Base-by-base conservation (phyloP, 2,888 invertebrate genomes). In the Aspidapion aeneum region DNA sequence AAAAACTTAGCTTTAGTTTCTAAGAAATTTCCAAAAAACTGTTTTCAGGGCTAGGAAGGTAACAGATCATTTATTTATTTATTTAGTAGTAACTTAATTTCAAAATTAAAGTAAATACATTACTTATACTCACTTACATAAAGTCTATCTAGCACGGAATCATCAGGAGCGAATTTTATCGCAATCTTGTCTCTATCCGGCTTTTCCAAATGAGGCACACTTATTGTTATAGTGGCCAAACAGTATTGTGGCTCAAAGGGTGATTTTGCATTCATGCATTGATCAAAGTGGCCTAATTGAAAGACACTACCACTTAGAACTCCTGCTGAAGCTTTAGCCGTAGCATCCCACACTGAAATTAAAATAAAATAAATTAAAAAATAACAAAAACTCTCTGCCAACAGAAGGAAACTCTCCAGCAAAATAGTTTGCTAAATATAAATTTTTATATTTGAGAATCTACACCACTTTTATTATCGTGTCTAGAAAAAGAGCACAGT, bases 231-330 rank as follows among this genome's bases (percentile, higher is more conserved):
- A 1, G 74, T 73, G 1, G 74, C 77, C 50, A 80, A 70, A 67
- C 80, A 80, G 66, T 78, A 80, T 63, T 80, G 77, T 0, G 78
- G 78, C 56, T 72, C 70, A 67, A 81, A 78, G 1, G 81, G 81
- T 1, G 77, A 77, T 64, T 73, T 68, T 1, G 77, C 74, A 35
- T 75, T 72, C 54, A 81, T 62, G 68, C 87, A 87, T 72, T 87
- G 85, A 68, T 87, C 86, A 70, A 83, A 87, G 74, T 86, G 83
- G 0, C 87, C 87, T 64, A 87, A 77, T 68, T 87, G 86, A 70
- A 81, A 85, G 1, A 81, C 77, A 70, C 82, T 85, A 0, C 85
- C 87, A 52, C 82, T 82, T 1, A 86, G 74, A 12, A 86, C 75
- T 1, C 87, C 86, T 57, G 82, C 79, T 0, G 86, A 81, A 56